A percentile compares a stretch with the other conserved stretches of the same genome.
Conservation (phyloP, 2,797 vertebrate species). For the Cyprinodon diabolis region DNA sequence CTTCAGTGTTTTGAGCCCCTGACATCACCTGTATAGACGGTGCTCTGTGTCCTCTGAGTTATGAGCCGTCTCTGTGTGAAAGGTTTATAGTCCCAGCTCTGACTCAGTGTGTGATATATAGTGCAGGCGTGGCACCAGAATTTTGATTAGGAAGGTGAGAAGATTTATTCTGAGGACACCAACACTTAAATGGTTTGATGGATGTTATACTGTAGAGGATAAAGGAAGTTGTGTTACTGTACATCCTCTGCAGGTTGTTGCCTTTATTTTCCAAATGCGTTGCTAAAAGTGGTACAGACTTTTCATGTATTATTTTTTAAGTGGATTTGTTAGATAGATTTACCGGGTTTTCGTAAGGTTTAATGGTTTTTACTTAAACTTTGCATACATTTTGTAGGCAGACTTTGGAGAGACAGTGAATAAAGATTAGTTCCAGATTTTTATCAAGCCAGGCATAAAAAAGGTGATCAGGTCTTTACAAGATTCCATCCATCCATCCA, state of each 20-base stretch:
- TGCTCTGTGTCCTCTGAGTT: conserved; percentile 63
- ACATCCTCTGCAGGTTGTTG: neutral
- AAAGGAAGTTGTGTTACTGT: conserved; percentile 6
- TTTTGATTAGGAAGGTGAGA: conserved; percentile 52
- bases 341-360: no score
- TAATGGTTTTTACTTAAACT: no score
- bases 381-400: neutral
- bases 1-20: conserved; percentile 56
- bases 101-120: conserved; percentile 4
- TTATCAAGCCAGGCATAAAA: neutral
- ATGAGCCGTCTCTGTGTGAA: conserved; percentile 67
- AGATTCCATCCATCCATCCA: neutral
- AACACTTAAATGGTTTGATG: conserved; percentile 20
- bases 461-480: no score
- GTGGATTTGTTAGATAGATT: neutral
- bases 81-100: conserved; percentile 63
- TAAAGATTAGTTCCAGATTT: neutral
- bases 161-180: conserved; percentile 33
- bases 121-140: conserved; percentile 37
- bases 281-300: no score
- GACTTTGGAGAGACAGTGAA: neutral
- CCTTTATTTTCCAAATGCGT: neutral
- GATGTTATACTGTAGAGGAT: neutral
- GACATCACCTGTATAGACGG: conserved; percentile 58
- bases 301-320: neutral